Conservation (phyloP, 2,797 vertebrate species). For the Poeciliopsis presidionis region DNA sequence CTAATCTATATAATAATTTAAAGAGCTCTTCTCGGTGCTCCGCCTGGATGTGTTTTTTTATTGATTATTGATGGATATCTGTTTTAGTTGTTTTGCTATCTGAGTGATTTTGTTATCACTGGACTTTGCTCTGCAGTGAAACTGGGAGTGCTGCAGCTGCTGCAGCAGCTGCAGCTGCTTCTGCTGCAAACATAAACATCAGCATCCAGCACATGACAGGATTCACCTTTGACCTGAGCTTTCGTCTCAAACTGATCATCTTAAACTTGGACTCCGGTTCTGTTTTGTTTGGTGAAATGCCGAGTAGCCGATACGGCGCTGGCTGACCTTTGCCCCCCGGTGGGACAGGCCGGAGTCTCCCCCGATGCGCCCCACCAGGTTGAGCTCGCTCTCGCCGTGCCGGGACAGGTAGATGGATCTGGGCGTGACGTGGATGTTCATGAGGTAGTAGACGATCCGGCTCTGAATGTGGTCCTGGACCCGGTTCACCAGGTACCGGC, state of each 20-base stretch:
- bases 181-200: too few relatives aligned
- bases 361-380: constrained; percentile 87
- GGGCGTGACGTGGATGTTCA: constrained; percentile 93
- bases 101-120: not conserved
- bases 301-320: too few relatives aligned
- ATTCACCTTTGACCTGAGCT: too few relatives aligned
- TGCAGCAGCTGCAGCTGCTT: too few relatives aligned
- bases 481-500: constrained; percentile 88
- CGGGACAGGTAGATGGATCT: constrained; percentile 91
- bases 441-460: constrained; percentile 91
- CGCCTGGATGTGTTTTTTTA: not conserved
- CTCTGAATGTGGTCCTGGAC: constrained; percentile 95
- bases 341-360: constrained; percentile 87
- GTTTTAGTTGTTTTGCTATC: not conserved
- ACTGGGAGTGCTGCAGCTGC: not conserved
- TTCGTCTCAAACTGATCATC: too few relatives aligned
- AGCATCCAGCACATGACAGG: too few relatives aligned
- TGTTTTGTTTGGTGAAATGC: too few relatives aligned
- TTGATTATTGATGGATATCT: not conserved
- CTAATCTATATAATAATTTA: not conserved
- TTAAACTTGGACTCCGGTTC: too few relatives aligned
- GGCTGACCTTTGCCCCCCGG: constrained; percentile 79
- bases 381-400: constrained; percentile 92
- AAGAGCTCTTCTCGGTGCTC: not conserved
- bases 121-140: not conserved